phyloP scores from a whole-genome alignment of 2,797 vertebrate genomes.

The Lycodopsis pacificus region DNA sequence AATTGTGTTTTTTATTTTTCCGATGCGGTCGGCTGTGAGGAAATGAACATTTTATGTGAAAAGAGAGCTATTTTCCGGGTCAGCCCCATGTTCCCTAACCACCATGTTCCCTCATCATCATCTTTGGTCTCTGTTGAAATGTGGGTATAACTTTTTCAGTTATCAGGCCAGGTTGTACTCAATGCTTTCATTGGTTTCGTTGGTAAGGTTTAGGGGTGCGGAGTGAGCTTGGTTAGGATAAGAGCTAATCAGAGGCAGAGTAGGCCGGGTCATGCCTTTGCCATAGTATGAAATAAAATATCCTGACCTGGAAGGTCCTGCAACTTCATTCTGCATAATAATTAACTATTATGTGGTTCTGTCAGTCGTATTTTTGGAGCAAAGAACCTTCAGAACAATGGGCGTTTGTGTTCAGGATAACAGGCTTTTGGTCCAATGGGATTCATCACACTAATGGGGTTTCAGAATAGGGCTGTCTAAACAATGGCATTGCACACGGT shows the following conservation, averaged over 20 bases:
- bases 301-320: background rate
- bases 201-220: background rate
- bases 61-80: background rate
- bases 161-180: background rate
- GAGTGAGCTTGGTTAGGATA: background rate
- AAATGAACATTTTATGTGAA: background rate
- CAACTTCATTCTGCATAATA: background rate
- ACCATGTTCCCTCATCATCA: background rate
- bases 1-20: slow-evolving; percentile 18
- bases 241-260: background rate
- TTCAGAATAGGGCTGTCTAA: background rate
- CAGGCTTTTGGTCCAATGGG: no score
- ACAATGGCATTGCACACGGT: background rate
- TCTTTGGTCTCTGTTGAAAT: background rate
- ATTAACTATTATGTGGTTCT: background rate
- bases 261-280: background rate
- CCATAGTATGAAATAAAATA: background rate
- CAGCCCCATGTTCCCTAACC: background rate
- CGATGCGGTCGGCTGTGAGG: background rate
- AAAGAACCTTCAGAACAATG: background rate
- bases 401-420: background rate
- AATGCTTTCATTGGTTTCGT: background rate
- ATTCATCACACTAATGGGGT: background rate
- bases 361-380: background rate
- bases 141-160: background rate